Evolutionary conservation across 1,140 invertebrate species (phyloP).

Genomic region (Oryzaephilus surinamensis): DNA sequence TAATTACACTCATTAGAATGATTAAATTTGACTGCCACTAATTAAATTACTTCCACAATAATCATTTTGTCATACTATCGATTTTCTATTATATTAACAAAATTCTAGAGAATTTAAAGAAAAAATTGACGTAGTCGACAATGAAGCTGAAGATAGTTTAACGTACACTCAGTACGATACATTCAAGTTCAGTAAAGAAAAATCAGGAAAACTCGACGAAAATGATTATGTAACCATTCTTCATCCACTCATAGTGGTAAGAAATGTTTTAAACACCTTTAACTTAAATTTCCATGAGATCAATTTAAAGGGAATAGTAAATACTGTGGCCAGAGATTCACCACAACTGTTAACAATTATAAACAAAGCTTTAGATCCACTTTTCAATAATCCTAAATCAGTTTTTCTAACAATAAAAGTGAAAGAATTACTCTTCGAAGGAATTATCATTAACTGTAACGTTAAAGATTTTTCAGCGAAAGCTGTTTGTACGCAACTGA

Average conservation of each 20-base stretch:
- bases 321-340: conserved; percentile 35
- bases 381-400: conserved; percentile 50
- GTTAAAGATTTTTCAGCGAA: conserved; percentile 55
- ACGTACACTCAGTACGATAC: conserved; percentile 50
- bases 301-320: conserved; percentile 34
- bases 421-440: conserved; percentile 55
- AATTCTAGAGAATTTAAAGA: conserved; percentile 40
- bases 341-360: conserved; percentile 48
- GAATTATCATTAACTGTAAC: conserved; percentile 53
- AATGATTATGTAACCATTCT: conserved; percentile 54
- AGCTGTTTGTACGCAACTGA: conserved; percentile 52
- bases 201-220: conserved; percentile 51
- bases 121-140: conserved; percentile 56
- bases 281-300: no score
- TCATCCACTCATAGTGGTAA: conserved; percentile 47
- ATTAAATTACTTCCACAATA: no score
- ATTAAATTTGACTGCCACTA: no score
- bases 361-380: conserved; percentile 41
- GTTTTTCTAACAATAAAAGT: conserved; percentile 48
- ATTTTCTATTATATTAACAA: background rate
- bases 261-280: conserved; percentile 5
- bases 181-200: conserved; percentile 48
- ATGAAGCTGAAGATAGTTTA: conserved; percentile 54
- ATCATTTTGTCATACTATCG: background rate
- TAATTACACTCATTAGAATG: background rate